Percentiles rank a stretch among this genome's conserved stretches.
Evolutionary conservation across 2,797 vertebrate species (phyloP).

Genomic region (Neosilurus hyrtlii): DNA sequence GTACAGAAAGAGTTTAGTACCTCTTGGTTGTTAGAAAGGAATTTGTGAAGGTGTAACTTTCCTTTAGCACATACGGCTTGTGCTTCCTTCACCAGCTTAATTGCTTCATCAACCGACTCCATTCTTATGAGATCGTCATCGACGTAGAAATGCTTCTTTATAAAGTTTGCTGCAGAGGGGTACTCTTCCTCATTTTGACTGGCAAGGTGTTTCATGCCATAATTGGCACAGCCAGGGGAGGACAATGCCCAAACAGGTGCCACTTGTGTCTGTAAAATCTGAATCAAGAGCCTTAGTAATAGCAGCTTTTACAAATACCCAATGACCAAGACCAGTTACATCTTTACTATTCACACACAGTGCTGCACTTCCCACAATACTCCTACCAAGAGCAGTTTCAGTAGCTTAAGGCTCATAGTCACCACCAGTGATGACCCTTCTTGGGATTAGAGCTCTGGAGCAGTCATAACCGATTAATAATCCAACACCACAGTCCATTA

Average conservation of each 20-base stretch:
- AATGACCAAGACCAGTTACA: neutral
- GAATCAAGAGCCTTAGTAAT: constrained; percentile 13
- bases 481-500: neutral
- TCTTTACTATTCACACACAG: neutral
- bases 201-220: constrained; percentile 31
- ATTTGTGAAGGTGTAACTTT: constrained; percentile 31
- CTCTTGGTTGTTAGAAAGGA: constrained; percentile 29
- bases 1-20: constrained; percentile 30
- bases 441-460: neutral
- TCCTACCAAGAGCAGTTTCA: too few relatives aligned
- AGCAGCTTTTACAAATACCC: neutral
- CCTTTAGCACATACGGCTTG: constrained; percentile 26
- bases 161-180: constrained; percentile 30
- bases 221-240: constrained; percentile 34
- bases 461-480: neutral
- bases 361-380: neutral
- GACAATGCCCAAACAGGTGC: constrained; percentile 26
- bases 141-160: constrained; percentile 35
- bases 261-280: constrained; percentile 24
- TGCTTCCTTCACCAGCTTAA: constrained; percentile 11
- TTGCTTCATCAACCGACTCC: constrained; percentile 10
- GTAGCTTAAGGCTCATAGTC: too few relatives aligned
- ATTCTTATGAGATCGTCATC: constrained; percentile 39
- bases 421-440: neutral
- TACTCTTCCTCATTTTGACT: constrained; percentile 21